These are phyloP conservation scores for Diorhabda carinulata DNA, from an alignment of 1,140 invertebrate species.

Conservation along the genomic window DNA sequence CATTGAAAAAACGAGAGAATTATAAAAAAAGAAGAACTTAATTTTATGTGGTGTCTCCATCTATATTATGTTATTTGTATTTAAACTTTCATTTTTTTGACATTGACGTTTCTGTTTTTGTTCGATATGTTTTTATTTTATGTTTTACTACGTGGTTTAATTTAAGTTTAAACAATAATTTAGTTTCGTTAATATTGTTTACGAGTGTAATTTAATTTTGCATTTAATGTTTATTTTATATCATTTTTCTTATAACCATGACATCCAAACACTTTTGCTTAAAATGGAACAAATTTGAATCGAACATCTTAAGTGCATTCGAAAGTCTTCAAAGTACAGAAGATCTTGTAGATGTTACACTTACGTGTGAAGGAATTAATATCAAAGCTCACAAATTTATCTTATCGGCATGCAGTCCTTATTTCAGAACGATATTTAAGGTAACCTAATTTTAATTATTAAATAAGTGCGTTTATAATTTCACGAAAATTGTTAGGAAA, in stretches of 20 bases:
- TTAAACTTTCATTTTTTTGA: neutral
- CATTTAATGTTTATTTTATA: conserved; percentile 17
- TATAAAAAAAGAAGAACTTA: too few relatives aligned
- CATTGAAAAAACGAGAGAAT: too few relatives aligned
- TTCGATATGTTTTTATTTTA: conserved; percentile 16
- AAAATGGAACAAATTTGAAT: conserved; percentile 62
- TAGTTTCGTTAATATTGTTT: neutral
- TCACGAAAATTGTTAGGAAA: conserved; percentile 53
- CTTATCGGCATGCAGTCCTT: conserved; percentile 53
- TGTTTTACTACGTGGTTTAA: conserved; percentile 19
- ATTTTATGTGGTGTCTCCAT: neutral
- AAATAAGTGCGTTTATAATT: conserved; percentile 1
- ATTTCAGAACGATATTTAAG: conserved; percentile 51
- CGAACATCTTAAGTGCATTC: conserved; percentile 55
- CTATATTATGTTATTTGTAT: too few relatives aligned
- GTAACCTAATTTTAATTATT: conserved; percentile 31
- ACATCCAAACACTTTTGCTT: conserved; percentile 56
- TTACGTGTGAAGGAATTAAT: conserved; percentile 56
- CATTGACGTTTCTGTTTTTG: conserved; percentile 8
- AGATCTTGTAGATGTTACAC: conserved; percentile 60
- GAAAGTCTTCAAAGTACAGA: conserved; percentile 54
- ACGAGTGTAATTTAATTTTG: conserved; percentile 3
- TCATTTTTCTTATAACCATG: conserved; percentile 32
- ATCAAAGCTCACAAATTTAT: conserved; percentile 53
- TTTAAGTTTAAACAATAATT: conserved; percentile 11